Evolutionary conservation across 1,140 invertebrate species (phyloP).

Genomic region (Lycorma delicatula): DNA sequence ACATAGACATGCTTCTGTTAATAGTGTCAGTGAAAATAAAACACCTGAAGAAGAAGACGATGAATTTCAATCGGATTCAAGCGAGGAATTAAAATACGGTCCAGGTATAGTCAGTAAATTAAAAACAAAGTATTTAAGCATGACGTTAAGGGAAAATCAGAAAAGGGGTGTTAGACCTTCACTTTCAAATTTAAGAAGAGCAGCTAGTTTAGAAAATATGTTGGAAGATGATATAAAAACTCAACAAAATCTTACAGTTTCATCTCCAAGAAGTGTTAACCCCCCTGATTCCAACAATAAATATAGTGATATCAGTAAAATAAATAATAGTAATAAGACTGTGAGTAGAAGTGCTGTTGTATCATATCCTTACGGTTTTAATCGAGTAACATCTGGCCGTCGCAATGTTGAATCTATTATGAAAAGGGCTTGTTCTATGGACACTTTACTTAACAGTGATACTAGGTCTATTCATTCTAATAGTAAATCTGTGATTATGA

Average conservation of each 20-base stretch:
- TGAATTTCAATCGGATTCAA: conserved; percentile 42
- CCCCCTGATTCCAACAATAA: conserved; percentile 3
- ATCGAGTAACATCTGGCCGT: background rate
- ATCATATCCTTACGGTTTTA: background rate
- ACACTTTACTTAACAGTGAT: conserved; percentile 60
- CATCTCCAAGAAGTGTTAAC: background rate
- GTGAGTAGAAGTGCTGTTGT: no score
- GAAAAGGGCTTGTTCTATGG: conserved; percentile 76
- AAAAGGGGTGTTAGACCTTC: conserved; percentile 48
- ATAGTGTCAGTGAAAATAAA: conserved; percentile 10
- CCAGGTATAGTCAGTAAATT: conserved; percentile 84
- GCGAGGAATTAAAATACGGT: conserved; percentile 78
- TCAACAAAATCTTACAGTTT: conserved; percentile 9
- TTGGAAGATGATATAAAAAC: conserved; percentile 53
- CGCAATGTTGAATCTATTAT: conserved; percentile 47
- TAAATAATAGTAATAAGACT: background rate
- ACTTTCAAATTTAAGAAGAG: conserved; percentile 57
- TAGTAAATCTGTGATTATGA: background rate
- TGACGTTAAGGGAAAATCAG: conserved; percentile 60
- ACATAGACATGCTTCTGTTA: background rate
- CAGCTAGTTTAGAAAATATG: conserved; percentile 75
- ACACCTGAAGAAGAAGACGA: conserved; percentile 21
- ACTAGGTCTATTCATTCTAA: conserved; percentile 17
- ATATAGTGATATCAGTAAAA: background rate
- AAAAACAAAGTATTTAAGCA: conserved; percentile 71